Evolutionary conservation across 2,797 vertebrate genomes (phyloP), one percentile per base, ranked within the genome.

Genomic region (Lepus townsendii): DNA sequence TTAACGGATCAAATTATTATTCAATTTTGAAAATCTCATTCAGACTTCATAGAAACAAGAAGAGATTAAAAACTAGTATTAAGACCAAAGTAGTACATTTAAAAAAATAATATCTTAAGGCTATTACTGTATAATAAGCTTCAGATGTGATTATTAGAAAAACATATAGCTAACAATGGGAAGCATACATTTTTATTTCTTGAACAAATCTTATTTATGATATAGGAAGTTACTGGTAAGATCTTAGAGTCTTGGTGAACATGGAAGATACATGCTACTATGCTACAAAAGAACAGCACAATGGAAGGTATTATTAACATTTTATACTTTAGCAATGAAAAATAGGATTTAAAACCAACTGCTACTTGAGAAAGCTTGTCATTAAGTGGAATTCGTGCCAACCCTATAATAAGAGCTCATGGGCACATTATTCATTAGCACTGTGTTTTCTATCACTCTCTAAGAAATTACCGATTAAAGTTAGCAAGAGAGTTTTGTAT

Each of bases 1-100:
- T 99, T 99, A 99, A 99, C 99, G 99, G 99, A 99, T 99, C 98
- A 99, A 99, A 99, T 99, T 99, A 99, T 99, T 99, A 99, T 99
- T 99, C 99, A 99, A 99, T 99, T 99, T 99, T 99, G 99, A 99
- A 99, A 99, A 99, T 99, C 99, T 99, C 99, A 99, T 99, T 98
- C 98, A 99, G 99, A 99, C 99, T 99, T 99, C 99, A 99, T 92
- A 99, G 99, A 99, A 99, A 99, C 99, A 99, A 99, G 98, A 98
- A 98, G 98, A 99, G 99, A 99, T 99, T 99, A 99, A 99, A 99
- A 99, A 98, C 97, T 98, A 99, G 98, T 98, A 98, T 98, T 98
- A 98, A 97, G 98, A 99, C 98, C 99, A 99, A 99, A 99, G 99
- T 98, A 98, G 98, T 99, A 98, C 98, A 98, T 99, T 99, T 98